phyloP scores from a whole-genome alignment of 2,797 vertebrate genomes.

The Poecilia gillii region DNA sequence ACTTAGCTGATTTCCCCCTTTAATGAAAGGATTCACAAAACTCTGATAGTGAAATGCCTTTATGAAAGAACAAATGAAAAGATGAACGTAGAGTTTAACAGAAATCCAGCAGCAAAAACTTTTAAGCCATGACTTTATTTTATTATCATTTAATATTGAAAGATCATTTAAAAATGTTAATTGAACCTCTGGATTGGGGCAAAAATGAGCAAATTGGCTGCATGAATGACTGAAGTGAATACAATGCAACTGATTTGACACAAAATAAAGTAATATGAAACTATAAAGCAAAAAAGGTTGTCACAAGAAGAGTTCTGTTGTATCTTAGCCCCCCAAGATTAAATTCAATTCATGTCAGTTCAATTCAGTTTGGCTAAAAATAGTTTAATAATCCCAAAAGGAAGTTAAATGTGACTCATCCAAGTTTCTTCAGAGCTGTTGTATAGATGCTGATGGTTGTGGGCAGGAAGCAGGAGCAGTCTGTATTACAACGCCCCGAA shows the following conservation, averaged over 20 bases:
- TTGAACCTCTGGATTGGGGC: neutral
- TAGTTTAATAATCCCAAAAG: too few relatives aligned
- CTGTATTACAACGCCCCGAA: neutral
- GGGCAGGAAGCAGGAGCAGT: neutral
- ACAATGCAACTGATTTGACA: neutral
- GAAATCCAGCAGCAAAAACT: neutral
- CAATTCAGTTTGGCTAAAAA: too few relatives aligned
- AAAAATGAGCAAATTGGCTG: neutral
- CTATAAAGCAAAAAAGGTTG: neutral
- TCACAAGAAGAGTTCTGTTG: neutral
- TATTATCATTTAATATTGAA: neutral
- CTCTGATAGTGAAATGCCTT: neutral
- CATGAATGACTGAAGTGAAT: neutral
- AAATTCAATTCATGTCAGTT: too few relatives aligned
- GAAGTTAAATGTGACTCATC: too few relatives aligned
- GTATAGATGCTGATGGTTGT: neutral
- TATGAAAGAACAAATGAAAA: slow-evolving; percentile 1
- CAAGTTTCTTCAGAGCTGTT: too few relatives aligned
- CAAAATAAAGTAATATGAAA: neutral
- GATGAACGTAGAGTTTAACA: neutral
- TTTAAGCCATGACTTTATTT: neutral
- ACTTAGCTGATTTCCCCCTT: neutral
- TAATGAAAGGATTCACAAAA: neutral
- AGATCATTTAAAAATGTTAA: neutral
- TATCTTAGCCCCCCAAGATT: neutral